Evolutionary conservation across 1,140 invertebrate genomes (phyloP).

Genomic region (Tetraneura akinire): DNA sequence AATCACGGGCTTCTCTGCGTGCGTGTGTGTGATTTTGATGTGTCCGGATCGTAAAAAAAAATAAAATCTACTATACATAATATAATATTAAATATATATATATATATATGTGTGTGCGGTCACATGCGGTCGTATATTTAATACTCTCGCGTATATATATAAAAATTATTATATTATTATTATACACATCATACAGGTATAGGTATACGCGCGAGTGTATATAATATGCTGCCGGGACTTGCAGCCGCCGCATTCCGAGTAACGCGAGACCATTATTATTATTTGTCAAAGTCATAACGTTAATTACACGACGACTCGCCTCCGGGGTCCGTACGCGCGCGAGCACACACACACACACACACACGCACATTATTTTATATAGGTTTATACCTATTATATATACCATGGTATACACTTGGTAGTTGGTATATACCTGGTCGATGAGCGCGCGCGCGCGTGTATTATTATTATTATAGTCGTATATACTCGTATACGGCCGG

Average conservation of each 20-base stretch:
- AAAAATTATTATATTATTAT: too few species aligned
- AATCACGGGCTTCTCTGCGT: slow-evolving; percentile 7
- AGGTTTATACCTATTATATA: too few species aligned
- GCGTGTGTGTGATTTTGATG: slow-evolving; percentile 45
- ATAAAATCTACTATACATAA: neutral
- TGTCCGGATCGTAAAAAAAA: slow-evolving; percentile 50
- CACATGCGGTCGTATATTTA: slow-evolving; percentile 11
- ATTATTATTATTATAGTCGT: neutral
- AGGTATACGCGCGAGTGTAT: neutral
- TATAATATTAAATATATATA: neutral
- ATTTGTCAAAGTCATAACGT: slow-evolving; percentile 52
- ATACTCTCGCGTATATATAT: too few species aligned
- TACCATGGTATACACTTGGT: too few species aligned
- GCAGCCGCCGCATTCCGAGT: slow-evolving; percentile 49
- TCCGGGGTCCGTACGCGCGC: slow-evolving; percentile 8
- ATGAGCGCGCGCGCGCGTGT: neutral
- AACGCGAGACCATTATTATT: slow-evolving; percentile 52
- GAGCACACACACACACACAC: neutral
- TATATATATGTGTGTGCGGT: slow-evolving; percentile 1
- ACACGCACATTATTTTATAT: too few species aligned
- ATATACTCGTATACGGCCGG: too few species aligned
- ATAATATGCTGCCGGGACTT: slow-evolving; percentile 36
- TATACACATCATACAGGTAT: too few species aligned
- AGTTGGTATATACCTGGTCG: too few species aligned
- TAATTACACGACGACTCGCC: slow-evolving; percentile 50